A percentile compares a stretch with the other conserved stretches of the same genome.
phyloP scores from a whole-genome alignment of 2,113 vertebrate species.

The Antechinus stuartii region DNA sequence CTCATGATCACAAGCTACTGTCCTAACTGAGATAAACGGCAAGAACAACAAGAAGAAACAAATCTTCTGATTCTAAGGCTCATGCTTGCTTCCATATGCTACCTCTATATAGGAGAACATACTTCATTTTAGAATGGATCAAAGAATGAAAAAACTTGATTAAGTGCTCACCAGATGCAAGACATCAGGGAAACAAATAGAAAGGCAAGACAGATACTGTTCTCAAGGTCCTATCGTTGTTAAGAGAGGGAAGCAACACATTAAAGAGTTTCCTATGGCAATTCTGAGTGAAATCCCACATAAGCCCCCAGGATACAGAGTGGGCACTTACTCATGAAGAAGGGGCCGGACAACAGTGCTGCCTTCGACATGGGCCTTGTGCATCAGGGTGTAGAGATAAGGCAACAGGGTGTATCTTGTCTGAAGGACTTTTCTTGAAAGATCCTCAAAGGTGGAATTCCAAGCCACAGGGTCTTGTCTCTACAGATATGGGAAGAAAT shows the following conservation, averaged over 20 bases:
- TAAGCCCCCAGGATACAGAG: too few species aligned
- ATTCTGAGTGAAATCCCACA: not conserved
- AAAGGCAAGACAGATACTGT: not conserved
- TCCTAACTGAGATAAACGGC: not conserved
- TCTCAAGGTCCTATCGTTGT: not conserved
- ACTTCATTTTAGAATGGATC: not conserved
- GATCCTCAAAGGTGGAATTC: slow-evolving; percentile 78
- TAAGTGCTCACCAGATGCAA: not conserved
- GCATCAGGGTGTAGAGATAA: slow-evolving; percentile 93
- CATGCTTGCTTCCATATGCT: not conserved
- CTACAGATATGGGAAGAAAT: slow-evolving; percentile 72
- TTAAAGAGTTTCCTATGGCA: not conserved
- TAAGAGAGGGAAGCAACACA: not conserved
- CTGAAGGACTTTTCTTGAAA: slow-evolving; percentile 82
- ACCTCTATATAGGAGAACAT: not conserved
- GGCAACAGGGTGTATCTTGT: slow-evolving; percentile 89
- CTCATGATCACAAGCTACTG: not conserved
- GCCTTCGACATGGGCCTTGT: slow-evolving; percentile 86
- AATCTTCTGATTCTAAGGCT: not conserved
- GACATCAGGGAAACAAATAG: not conserved
- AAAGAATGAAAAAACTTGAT: not conserved
- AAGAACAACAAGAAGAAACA: not conserved
- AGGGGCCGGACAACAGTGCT: slow-evolving; percentile 89
- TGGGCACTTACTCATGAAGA: slow-evolving; percentile 89
- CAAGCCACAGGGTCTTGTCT: slow-evolving; percentile 93